These are phyloP conservation scores for Phasianus colchicus DNA, from an alignment of 2,113 vertebrate species.

Conservation along the genomic window DNA sequence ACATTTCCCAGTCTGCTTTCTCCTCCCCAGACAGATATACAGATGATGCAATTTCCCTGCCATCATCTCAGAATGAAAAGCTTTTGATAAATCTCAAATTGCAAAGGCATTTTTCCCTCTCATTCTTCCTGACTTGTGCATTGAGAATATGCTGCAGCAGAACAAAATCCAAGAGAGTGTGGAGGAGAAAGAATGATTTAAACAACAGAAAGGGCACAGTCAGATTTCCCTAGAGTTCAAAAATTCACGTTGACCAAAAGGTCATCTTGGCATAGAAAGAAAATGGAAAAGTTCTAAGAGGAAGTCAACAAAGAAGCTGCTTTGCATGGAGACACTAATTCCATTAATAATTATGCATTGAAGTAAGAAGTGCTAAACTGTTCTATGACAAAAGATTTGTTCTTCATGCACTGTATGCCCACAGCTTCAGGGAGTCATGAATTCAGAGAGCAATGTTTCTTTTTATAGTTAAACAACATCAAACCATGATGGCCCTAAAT, in stretches of 20 bases:
- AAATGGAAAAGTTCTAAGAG: conserved; percentile 21
- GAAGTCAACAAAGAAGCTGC: conserved; percentile 36
- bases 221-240: conserved; percentile 48
- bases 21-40: conserved; percentile 43
- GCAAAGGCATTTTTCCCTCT: neutral
- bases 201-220: conserved; percentile 37
- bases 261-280: conserved; percentile 17
- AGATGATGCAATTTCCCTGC: conserved; percentile 46
- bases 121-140: neutral
- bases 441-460: neutral
- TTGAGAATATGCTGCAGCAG: neutral
- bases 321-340: conserved; percentile 35
- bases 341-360: conserved; percentile 23
- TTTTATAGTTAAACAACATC: conserved; percentile 5
- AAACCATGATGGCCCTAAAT: neutral
- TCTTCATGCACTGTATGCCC: neutral
- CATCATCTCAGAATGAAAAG: conserved; percentile 46
- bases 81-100: conserved; percentile 63
- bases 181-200: neutral
- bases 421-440: neutral
- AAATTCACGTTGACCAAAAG: conserved; percentile 39
- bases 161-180: conserved; percentile 20
- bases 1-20: conserved; percentile 46
- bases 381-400: neutral
- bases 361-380: conserved; percentile 21